A percentile compares a stretch with the other conserved stretches of the same genome.
phyloP scores from a whole-genome alignment of 2,888 invertebrate genomes.

The Oxytorus armatus region DNA sequence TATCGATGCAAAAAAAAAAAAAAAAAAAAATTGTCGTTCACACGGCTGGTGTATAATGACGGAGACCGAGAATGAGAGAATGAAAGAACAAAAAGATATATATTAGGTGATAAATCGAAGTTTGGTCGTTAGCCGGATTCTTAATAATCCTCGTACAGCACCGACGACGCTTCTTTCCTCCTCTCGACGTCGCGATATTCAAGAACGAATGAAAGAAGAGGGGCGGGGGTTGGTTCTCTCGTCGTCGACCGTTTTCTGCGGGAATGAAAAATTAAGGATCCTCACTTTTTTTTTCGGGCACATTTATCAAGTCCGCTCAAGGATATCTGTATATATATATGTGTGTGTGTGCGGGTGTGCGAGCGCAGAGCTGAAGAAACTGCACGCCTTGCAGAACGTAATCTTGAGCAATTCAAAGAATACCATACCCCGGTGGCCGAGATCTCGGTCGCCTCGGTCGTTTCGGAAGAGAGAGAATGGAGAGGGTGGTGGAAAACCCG shows the following conservation, averaged over 20 bases:
- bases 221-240: not conserved
- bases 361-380: slow-evolving; percentile 70
- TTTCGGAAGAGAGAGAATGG: slow-evolving; percentile 17
- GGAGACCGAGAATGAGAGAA: not conserved
- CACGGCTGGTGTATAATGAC: too few relatives aligned
- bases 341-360: not conserved
- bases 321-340: slow-evolving; percentile 12
- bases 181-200: slow-evolving; percentile 38
- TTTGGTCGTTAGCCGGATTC: slow-evolving; percentile 44
- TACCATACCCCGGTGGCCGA: slow-evolving; percentile 38
- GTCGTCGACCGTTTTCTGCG: slow-evolving; percentile 24
- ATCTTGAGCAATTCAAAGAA: slow-evolving; percentile 79
- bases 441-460: slow-evolving; percentile 25
- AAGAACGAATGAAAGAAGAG: slow-evolving; percentile 34
- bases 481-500: not conserved
- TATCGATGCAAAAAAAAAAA: too few relatives aligned
- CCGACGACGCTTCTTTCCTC: slow-evolving; percentile 21
- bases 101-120: slow-evolving; percentile 41
- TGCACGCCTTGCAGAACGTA: slow-evolving; percentile 79
- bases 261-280: slow-evolving; percentile 78
- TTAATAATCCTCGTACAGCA: slow-evolving; percentile 27
- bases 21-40: too few relatives aligned
- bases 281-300: slow-evolving; percentile 75
- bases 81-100: not conserved
- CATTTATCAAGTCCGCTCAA: slow-evolving; percentile 77